Evolutionary conservation across 2,888 invertebrate genomes (phyloP).

Genomic region (Limnephilus lunatus): DNA sequence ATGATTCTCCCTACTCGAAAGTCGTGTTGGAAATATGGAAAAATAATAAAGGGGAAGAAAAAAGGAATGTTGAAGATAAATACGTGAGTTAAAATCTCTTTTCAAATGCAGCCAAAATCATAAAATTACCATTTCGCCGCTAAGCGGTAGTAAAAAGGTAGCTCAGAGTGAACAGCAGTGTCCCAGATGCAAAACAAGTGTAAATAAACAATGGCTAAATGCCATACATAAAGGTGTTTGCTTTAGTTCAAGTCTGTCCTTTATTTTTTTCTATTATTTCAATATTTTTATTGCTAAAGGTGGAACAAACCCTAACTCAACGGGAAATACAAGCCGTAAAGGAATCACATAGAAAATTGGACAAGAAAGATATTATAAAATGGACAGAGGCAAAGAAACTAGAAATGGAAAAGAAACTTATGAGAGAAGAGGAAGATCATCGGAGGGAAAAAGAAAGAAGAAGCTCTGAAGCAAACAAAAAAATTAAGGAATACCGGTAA

Average conservation of each 20-base stretch:
- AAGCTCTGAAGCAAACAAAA: slow-evolving; percentile 56
- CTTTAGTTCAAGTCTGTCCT: no score
- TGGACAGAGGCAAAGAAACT: slow-evolving; percentile 55
- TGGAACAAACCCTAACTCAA: not conserved
- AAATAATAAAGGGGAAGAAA: slow-evolving; percentile 41
- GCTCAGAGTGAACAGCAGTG: no score
- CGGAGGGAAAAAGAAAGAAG: slow-evolving; percentile 45
- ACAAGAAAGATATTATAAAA: slow-evolving; percentile 49
- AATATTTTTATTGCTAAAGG: not conserved
- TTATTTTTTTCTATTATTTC: not conserved
- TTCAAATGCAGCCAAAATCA: not conserved
- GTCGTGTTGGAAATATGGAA: slow-evolving; percentile 34
- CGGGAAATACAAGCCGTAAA: slow-evolving; percentile 10
- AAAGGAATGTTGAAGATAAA: slow-evolving; percentile 8
- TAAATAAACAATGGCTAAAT: no score
- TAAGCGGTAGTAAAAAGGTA: no score
- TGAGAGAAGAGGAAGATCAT: slow-evolving; percentile 35
- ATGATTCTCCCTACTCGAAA: slow-evolving; percentile 1
- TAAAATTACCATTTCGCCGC: not conserved
- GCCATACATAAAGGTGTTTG: no score
- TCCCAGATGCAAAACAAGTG: not conserved
- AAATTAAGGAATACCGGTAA: slow-evolving; percentile 64
- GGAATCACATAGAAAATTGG: slow-evolving; percentile 31
- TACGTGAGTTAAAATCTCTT: not conserved
- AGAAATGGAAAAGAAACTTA: slow-evolving; percentile 43